Percentiles rank a stretch among this genome's conserved stretches.
These are phyloP conservation scores for Portevinia maculata DNA, from an alignment of 2,888 invertebrate species.

Conservation along the genomic window DNA sequence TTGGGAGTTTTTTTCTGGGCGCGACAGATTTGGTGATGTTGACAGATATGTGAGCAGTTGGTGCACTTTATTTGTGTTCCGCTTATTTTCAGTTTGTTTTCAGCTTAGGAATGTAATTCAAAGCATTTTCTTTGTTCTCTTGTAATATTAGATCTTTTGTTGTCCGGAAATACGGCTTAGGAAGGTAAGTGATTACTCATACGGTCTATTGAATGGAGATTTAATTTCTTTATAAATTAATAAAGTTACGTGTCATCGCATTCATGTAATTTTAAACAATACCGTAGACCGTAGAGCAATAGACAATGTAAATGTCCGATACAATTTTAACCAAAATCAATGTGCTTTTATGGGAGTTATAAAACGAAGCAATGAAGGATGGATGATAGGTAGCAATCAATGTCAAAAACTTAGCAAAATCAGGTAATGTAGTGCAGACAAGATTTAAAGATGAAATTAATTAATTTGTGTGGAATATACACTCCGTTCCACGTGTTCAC, in stretches of 20 bases:
- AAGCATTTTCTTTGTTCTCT: constrained; percentile 53
- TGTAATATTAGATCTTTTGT: constrained; percentile 59
- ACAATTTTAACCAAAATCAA: too few species aligned
- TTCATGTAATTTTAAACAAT: too few species aligned
- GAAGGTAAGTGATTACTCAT: constrained; percentile 47
- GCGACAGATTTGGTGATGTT: constrained; percentile 44
- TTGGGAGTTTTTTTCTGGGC: constrained; percentile 23
- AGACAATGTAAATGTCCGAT: too few species aligned
- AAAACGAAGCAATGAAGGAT: too few species aligned
- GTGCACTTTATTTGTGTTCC: constrained; percentile 66
- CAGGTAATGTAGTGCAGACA: too few species aligned
- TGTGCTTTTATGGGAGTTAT: too few species aligned
- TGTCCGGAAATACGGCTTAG: constrained; percentile 58
- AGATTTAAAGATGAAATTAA: too few species aligned
- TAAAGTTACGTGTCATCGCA: not conserved
- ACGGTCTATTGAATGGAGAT: constrained; percentile 26
- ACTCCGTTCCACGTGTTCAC: too few species aligned
- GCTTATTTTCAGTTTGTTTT: constrained; percentile 49
- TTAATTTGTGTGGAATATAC: too few species aligned
- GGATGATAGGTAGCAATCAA: too few species aligned
- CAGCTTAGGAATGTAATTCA: constrained; percentile 38
- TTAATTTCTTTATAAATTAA: not conserved
- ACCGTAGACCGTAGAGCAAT: too few species aligned
- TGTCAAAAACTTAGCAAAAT: too few species aligned
- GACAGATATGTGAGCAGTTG: constrained; percentile 68